These are phyloP conservation scores for Actinemys pallida DNA, from an alignment of 2,113 vertebrate genomes.

Conservation along the genomic window DNA sequence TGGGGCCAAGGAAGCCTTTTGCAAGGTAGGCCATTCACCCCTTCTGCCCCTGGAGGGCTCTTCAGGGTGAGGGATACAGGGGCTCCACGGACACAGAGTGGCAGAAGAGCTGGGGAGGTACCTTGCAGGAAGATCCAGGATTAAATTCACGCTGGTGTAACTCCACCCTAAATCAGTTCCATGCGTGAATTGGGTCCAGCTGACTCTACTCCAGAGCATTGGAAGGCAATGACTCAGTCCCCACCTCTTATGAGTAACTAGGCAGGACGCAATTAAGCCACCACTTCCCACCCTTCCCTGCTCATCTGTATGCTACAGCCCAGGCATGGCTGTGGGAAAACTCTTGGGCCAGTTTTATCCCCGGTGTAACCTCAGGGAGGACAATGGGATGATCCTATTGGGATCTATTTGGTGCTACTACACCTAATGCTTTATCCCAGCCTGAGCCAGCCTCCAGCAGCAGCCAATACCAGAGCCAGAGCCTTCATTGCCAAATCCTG, in stretches of 20 bases:
- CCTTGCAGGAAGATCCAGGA: rapidly evolving
- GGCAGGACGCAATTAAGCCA: slow-evolving; percentile 14
- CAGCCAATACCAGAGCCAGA: not conserved
- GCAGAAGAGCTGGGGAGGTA: not conserved
- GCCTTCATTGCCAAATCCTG: not conserved
- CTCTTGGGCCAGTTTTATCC: not conserved
- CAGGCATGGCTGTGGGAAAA: rapidly evolving
- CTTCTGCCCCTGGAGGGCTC: not conserved
- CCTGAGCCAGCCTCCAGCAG: not conserved
- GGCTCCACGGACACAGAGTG: not conserved
- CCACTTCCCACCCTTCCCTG: slow-evolving; percentile 14
- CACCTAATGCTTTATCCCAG: not conserved
- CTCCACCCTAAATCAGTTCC: not conserved
- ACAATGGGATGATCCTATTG: rapidly evolving
- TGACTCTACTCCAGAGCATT: rapidly evolving
- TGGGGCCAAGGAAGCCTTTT: not conserved
- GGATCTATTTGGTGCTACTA: not conserved
- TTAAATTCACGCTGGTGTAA: not conserved
- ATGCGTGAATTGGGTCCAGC: not conserved
- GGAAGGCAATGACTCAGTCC: slow-evolving; percentile 33
- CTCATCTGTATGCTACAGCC: not conserved
- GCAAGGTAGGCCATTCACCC: not conserved
- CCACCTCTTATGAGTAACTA: slow-evolving; percentile 22
- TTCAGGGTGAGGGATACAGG: not conserved
- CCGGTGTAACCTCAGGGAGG: not conserved